Evolutionary conservation across 2,888 invertebrate genomes (phyloP).

Genomic region (Phanerotoma sp.): DNA sequence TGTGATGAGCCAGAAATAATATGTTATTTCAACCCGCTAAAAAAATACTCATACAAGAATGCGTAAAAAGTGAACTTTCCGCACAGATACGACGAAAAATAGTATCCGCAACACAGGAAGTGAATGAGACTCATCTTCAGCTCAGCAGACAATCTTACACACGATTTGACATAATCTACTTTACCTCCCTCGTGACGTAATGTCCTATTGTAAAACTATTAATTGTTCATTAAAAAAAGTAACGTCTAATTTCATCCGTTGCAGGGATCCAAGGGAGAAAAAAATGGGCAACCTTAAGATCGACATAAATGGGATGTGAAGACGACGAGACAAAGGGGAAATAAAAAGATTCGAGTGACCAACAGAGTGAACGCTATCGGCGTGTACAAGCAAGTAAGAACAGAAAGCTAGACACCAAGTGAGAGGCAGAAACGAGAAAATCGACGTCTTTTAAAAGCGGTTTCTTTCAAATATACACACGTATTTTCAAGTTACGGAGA

Average conservation of each 20-base stretch:
- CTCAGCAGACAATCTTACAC: no score
- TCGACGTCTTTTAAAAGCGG: slow-evolving; percentile 2
- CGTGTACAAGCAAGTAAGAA: slow-evolving; percentile 18
- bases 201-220: background rate
- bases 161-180: no score
- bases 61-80: no score
- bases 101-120: no score
- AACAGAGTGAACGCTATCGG: slow-evolving; percentile 16
- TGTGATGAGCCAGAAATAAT: no score
- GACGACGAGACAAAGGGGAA: slow-evolving; percentile 16
- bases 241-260: slow-evolving; percentile 38
- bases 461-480: background rate
- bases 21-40: no score
- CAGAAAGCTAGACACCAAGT: slow-evolving; percentile 7
- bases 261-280: slow-evolving; percentile 85
- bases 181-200: no score
- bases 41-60: no score
- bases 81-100: no score
- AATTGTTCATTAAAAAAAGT: slow-evolving; percentile 1
- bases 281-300: slow-evolving; percentile 85
- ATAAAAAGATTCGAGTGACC: slow-evolving; percentile 32
- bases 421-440: slow-evolving; percentile 9
- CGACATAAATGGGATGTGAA: slow-evolving; percentile 69
- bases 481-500: slow-evolving; percentile 20
- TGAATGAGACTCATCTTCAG: no score